Conservation (phyloP, 2,888 invertebrate species). For the Graphium colonna region DNA sequence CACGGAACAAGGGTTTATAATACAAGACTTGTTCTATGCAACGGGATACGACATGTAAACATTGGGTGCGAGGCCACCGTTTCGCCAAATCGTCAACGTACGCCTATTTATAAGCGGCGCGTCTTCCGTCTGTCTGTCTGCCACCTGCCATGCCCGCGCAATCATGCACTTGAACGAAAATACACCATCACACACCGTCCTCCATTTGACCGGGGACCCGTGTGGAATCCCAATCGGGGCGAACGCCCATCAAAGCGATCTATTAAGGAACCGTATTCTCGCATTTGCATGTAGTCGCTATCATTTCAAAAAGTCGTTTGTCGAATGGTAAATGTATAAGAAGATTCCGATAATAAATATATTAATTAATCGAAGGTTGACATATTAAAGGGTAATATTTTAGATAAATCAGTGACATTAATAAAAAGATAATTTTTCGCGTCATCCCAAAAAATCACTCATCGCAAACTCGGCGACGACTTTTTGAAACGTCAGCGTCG, state of each 20-base stretch:
- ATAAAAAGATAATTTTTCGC: no score
- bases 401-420: no score
- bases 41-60: slow-evolving; percentile 63
- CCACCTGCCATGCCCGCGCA: slow-evolving; percentile 50
- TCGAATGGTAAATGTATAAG: no score
- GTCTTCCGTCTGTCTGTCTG: slow-evolving; percentile 76
- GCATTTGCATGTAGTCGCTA: slow-evolving; percentile 22
- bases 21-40: slow-evolving; percentile 40
- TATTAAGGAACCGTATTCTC: no score
- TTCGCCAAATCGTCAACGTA: slow-evolving; percentile 69
- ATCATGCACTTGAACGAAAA: slow-evolving; percentile 33
- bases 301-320: neutral
- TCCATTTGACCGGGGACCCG: slow-evolving; percentile 7
- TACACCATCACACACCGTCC: slow-evolving; percentile 30
- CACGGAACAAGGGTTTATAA: slow-evolving; percentile 33
- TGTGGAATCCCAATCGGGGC: slow-evolving; percentile 29
- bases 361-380: no score
- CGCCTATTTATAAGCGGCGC: slow-evolving; percentile 64
- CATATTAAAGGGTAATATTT: no score
- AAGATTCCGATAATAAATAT: no score
- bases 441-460: neutral
- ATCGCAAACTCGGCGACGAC: neutral
- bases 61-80: slow-evolving; percentile 69
- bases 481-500: slow-evolving; percentile 23
- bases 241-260: slow-evolving; percentile 43